phyloP scores from a whole-genome alignment of 2,797 vertebrate species.

The Margarornis squamiger region DNA sequence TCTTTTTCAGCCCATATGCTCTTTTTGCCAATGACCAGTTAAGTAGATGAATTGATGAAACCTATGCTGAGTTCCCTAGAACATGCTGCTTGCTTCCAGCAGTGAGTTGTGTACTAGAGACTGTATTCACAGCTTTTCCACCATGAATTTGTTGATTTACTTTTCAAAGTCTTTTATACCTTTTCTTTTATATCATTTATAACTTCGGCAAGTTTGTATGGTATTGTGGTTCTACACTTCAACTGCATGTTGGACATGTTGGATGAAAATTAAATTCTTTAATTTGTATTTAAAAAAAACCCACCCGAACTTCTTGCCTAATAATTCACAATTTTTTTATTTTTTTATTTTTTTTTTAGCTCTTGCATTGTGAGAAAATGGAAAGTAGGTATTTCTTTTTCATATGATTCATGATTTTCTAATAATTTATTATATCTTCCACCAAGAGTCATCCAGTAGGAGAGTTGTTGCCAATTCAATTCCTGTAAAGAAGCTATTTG shows the following conservation, averaged over 20 bases:
- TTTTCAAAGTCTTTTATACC: neutral
- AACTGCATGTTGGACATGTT: neutral
- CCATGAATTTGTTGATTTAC: neutral
- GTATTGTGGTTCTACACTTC: neutral
- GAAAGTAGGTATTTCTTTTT: neutral
- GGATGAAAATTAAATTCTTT: neutral
- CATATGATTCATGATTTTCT: neutral
- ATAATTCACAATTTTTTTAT: neutral
- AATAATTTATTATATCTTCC: neutral
- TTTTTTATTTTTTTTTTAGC: neutral
- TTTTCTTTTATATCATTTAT: neutral
- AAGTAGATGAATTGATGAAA: neutral
- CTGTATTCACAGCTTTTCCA: neutral
- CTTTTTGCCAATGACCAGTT: neutral
- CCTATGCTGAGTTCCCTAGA: neutral
- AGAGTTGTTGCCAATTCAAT: neutral
- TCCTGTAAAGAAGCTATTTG: neutral
- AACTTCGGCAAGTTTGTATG: neutral
- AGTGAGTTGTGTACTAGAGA: neutral
- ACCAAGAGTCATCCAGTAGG: neutral
- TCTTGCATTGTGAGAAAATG: neutral
- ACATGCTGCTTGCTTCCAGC: neutral
- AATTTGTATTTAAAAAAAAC: neutral
- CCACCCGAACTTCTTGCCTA: neutral
- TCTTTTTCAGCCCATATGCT: neutral